Evolutionary conservation across 2,888 invertebrate genomes (phyloP).

Genomic region (Endotricha flammealis): DNA sequence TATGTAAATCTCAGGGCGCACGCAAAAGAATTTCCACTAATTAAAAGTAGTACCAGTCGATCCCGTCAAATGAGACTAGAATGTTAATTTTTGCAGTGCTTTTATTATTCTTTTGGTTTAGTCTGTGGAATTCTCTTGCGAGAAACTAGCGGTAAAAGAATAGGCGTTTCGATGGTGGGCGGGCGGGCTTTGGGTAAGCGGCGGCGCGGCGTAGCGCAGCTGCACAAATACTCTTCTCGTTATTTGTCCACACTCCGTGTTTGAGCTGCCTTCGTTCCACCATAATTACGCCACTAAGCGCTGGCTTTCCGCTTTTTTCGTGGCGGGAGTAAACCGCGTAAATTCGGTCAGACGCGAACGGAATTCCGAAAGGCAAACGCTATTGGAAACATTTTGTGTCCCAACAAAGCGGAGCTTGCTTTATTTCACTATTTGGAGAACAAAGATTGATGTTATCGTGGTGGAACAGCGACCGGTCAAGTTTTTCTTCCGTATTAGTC

Average conservation of each 20-base stretch:
- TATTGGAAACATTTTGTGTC: constrained; percentile 45
- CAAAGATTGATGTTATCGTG: constrained; percentile 43
- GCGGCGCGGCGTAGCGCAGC: constrained; percentile 41
- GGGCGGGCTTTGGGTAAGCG: constrained; percentile 21
- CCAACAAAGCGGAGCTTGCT: constrained; percentile 25
- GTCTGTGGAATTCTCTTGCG: constrained; percentile 37
- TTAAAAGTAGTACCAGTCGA: constrained; percentile 59
- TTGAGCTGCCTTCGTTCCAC: constrained; percentile 47
- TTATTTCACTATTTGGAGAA: constrained; percentile 27
- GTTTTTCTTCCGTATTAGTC: constrained; percentile 41
- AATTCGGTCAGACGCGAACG: constrained; percentile 40
- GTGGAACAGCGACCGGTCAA: constrained; percentile 31
- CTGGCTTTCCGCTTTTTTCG: constrained; percentile 49
- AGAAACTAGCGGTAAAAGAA: constrained; percentile 31
- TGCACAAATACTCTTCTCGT: constrained; percentile 62
- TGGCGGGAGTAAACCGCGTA: constrained; percentile 31
- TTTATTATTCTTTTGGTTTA: constrained; percentile 45
- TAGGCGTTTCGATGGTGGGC: constrained; percentile 23
- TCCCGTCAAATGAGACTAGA: constrained; percentile 50
- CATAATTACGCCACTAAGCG: constrained; percentile 60
- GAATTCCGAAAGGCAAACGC: constrained; percentile 41
- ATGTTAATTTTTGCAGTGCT: constrained; percentile 51
- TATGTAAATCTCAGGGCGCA: constrained; percentile 62
- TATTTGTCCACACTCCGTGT: constrained; percentile 60
- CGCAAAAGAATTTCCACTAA: constrained; percentile 60